Evolutionary conservation across 2,888 invertebrate species (phyloP).

Genomic region (Calameuta filiformis): DNA sequence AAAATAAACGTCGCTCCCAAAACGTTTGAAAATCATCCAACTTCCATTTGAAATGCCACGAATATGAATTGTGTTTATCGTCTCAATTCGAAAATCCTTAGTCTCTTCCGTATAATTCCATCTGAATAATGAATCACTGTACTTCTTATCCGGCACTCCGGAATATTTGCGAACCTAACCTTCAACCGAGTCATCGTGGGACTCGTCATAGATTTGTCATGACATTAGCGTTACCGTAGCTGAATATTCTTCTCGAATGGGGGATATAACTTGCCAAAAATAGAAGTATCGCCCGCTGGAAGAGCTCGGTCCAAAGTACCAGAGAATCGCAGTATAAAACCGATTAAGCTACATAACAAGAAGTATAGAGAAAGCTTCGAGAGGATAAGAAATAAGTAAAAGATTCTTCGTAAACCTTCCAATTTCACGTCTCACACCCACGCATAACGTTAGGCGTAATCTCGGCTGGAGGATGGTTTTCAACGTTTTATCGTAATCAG

Average conservation of each 20-base stretch:
- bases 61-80: background rate
- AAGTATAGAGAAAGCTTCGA: background rate
- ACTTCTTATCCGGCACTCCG: background rate
- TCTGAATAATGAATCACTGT: background rate
- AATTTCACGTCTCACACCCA: background rate
- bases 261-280: background rate
- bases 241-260: background rate
- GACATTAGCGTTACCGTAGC: background rate
- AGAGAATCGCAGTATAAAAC: background rate
- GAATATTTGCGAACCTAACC: background rate
- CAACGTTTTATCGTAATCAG: background rate
- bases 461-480: background rate
- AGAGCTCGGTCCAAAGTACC: background rate
- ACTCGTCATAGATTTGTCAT: background rate
- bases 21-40: background rate
- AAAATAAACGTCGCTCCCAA: background rate
- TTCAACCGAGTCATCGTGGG: background rate
- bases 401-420: background rate
- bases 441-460: background rate
- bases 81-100: background rate
- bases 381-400: background rate
- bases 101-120: background rate
- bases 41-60: background rate
- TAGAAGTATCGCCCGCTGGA: background rate
- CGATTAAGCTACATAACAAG: background rate